Conservation (phyloP, 2,797 vertebrate genomes). For the Jordanella pulchra region DNA sequence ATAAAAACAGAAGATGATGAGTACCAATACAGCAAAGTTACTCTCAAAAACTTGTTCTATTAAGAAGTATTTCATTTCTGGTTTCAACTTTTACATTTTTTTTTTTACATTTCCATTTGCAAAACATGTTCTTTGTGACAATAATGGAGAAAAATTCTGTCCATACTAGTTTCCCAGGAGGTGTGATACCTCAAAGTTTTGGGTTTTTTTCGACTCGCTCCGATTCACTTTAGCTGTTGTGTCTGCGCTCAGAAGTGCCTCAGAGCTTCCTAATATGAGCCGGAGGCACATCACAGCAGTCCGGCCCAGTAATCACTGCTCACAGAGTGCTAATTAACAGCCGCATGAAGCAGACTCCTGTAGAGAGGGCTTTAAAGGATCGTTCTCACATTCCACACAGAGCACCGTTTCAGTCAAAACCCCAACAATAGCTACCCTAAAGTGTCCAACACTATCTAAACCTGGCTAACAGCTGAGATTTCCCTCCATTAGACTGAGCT, state of each 20-base stretch:
- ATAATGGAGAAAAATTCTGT: too few relatives aligned
- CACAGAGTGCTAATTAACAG: constrained; percentile 60
- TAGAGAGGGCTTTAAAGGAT: constrained; percentile 30
- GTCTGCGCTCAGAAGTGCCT: constrained; percentile 12
- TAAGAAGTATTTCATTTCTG: neutral
- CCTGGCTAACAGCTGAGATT: neutral
- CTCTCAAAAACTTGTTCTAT: neutral
- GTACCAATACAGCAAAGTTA: too few relatives aligned
- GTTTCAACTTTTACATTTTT: neutral
- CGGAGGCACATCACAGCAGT: constrained; percentile 28
- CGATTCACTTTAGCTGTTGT: neutral
- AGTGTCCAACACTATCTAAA: neutral
- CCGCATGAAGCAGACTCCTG: constrained; percentile 40
- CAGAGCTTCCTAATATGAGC: constrained; percentile 27
- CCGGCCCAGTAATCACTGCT: constrained; percentile 48
- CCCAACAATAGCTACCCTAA: neutral
- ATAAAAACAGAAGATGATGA: too few relatives aligned
- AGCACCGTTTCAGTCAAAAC: neutral
- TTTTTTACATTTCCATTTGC: too few relatives aligned
- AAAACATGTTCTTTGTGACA: too few relatives aligned
- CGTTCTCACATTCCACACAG: constrained; percentile 46
- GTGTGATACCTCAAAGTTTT: neutral
- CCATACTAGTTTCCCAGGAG: neutral
- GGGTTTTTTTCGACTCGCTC: neutral
- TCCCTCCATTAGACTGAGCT: neutral